Evolutionary conservation across 2,797 vertebrate genomes (phyloP).

Genomic region (Mus minutoides): DNA sequence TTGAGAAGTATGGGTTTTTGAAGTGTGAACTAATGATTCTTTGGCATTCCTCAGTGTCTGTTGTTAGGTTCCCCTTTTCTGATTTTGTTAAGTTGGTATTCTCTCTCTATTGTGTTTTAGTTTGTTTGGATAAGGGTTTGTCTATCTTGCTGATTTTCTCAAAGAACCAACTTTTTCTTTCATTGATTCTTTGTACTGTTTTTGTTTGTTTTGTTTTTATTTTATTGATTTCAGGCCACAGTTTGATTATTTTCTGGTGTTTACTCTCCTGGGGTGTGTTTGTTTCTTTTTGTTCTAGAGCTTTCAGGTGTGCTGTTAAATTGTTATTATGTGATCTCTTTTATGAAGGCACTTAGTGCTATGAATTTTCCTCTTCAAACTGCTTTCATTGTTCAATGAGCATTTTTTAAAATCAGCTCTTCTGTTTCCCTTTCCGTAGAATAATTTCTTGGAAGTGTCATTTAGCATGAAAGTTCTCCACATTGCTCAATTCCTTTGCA

Average conservation of each 20-base stretch:
- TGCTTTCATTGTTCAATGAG: neutral
- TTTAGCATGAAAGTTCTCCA: conserved; percentile 11
- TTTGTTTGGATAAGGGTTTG: neutral
- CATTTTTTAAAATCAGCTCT: neutral
- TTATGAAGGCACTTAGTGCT: neutral
- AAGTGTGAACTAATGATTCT: neutral
- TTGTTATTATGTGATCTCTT: neutral
- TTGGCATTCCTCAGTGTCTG: neutral
- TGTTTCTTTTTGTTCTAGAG: neutral
- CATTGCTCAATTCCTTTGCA: neutral
- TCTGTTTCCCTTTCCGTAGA: conserved; percentile 24
- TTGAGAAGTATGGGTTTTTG: neutral
- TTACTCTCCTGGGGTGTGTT: neutral
- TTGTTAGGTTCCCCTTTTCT: neutral
- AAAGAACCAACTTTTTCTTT: neutral
- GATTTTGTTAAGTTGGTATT: neutral
- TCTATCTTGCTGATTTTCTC: neutral
- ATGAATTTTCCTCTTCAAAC: neutral
- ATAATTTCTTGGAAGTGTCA: conserved; percentile 15
- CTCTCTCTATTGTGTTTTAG: neutral
- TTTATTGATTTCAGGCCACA: neutral
- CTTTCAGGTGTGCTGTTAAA: neutral
- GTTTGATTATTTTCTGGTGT: neutral
- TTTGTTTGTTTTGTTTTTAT: neutral
- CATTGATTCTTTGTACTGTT: neutral